A percentile compares a stretch with the other conserved stretches of the same genome.
phyloP scores from a whole-genome alignment of 2,888 invertebrate genomes.

The Drosophila cyrtoloma region DNA sequence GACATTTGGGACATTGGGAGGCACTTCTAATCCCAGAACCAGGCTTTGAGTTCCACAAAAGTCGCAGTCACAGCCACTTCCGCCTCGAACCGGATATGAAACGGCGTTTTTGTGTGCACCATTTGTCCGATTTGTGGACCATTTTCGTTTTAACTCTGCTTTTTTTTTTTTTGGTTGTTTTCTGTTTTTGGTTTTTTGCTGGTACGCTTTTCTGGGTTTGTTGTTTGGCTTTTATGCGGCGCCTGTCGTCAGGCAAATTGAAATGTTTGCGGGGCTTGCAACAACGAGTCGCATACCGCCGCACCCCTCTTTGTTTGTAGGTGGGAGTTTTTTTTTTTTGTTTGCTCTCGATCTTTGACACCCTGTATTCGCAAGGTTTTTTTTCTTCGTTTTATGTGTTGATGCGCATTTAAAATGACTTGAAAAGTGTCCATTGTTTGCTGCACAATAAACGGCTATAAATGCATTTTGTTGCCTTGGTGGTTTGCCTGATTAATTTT shows the following conservation, averaged over 20 bases:
- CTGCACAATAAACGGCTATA: constrained; percentile 33
- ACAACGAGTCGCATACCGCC: constrained; percentile 12
- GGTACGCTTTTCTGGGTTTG: constrained; percentile 44
- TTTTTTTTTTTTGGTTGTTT: constrained; percentile 4
- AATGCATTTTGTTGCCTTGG: constrained; percentile 58
- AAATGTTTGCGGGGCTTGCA: constrained; percentile 71
- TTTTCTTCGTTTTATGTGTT: constrained; percentile 14
- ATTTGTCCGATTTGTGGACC: constrained; percentile 79
- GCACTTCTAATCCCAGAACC: constrained; percentile 50
- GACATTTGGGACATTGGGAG: constrained; percentile 28
- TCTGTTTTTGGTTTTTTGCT: not conserved
- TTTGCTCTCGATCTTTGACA: constrained; percentile 75
- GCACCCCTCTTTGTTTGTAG: not conserved
- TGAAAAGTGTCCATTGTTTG: constrained; percentile 29
- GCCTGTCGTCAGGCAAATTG: constrained; percentile 73
- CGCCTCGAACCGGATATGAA: constrained; percentile 73
- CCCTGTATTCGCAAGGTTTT: constrained; percentile 71
- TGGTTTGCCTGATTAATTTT: constrained; percentile 75
- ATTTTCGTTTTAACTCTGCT: constrained; percentile 63
- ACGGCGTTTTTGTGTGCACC: constrained; percentile 66
- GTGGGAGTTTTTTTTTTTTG: constrained; percentile 25
- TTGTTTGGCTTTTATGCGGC: constrained; percentile 74
- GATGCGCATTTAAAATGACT: constrained; percentile 34
- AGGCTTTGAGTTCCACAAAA: constrained; percentile 57
- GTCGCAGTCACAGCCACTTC: constrained; percentile 64